Conservation (phyloP, 2,113 vertebrate species). For the Daboia siamensis region DNA sequence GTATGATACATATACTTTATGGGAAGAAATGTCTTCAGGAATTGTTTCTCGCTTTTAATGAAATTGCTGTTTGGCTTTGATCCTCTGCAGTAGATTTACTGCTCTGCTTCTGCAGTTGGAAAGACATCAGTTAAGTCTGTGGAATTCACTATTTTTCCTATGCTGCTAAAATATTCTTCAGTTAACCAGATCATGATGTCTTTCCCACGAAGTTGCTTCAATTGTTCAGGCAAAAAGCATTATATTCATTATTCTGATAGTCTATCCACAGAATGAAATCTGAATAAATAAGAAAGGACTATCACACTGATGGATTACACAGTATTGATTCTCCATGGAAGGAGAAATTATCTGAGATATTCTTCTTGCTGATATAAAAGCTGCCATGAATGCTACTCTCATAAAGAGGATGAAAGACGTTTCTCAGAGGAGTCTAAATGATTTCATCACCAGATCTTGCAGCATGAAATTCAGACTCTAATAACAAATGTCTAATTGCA, state of each 20-base stretch:
- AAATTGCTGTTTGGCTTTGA: neutral
- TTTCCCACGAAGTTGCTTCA: slow-evolving; percentile 50
- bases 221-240: slow-evolving; percentile 33
- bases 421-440: slow-evolving; percentile 59
- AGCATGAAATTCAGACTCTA: slow-evolving; percentile 57
- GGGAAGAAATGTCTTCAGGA: slow-evolving; percentile 26
- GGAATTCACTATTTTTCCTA: slow-evolving; percentile 51
- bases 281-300: slow-evolving; percentile 61
- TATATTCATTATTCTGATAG: slow-evolving; percentile 50
- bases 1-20: slow-evolving; percentile 13
- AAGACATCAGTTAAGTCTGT: slow-evolving; percentile 44
- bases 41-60: neutral
- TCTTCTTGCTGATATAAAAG: slow-evolving; percentile 61
- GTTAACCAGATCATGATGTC: slow-evolving; percentile 55
- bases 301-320: slow-evolving; percentile 69
- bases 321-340: slow-evolving; percentile 68
- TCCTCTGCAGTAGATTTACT: slow-evolving; percentile 39
- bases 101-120: slow-evolving; percentile 45
- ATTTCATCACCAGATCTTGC: slow-evolving; percentile 63
- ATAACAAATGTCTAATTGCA: slow-evolving; percentile 31
- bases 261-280: slow-evolving; percentile 64
- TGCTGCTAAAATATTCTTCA: slow-evolving; percentile 62
- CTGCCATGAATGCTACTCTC: slow-evolving; percentile 65
- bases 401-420: slow-evolving; percentile 65
- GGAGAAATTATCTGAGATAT: slow-evolving; percentile 66